A percentile compares a stretch with the other conserved stretches of the same genome.
Evolutionary conservation across 64 coral and sea anemone species (phyloP).

Genomic region (Actinia equina): DNA sequence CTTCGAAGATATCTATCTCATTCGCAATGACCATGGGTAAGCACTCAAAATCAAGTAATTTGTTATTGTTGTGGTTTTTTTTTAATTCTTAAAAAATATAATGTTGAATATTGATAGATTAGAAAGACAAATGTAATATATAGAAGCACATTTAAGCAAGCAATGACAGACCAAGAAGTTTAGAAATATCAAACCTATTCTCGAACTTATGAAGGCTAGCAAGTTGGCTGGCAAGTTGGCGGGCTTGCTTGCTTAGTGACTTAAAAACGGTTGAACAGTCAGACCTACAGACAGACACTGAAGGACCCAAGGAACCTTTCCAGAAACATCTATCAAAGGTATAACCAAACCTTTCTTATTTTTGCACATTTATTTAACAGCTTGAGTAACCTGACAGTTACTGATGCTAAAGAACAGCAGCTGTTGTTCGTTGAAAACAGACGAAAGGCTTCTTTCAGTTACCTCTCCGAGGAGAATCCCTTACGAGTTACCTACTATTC

Average conservation of each 20-base stretch:
- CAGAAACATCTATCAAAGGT: too few species aligned
- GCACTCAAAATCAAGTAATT: neutral
- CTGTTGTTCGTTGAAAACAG: neutral
- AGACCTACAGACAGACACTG: neutral
- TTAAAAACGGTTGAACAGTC: neutral
- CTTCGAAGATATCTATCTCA: neutral
- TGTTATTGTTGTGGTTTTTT: too few species aligned
- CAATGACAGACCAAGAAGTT: too few species aligned
- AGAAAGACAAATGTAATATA: too few species aligned
- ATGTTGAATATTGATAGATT: too few species aligned
- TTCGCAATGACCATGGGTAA: neutral
- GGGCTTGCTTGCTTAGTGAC: too few species aligned
- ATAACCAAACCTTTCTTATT: neutral
- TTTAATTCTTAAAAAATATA: too few species aligned
- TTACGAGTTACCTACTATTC: neutral
- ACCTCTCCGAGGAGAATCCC: neutral
- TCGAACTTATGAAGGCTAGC: too few species aligned
- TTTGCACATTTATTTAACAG: neutral
- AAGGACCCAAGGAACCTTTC: neutral
- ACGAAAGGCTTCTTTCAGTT: neutral
- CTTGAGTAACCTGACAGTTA: neutral
- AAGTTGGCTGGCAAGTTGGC: too few species aligned
- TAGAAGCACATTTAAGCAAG: too few species aligned
- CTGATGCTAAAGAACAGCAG: neutral
- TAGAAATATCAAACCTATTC: too few species aligned